Evolutionary conservation across 2,797 vertebrate species (phyloP).

Genomic region (Lithobates sylvaticus): DNA sequence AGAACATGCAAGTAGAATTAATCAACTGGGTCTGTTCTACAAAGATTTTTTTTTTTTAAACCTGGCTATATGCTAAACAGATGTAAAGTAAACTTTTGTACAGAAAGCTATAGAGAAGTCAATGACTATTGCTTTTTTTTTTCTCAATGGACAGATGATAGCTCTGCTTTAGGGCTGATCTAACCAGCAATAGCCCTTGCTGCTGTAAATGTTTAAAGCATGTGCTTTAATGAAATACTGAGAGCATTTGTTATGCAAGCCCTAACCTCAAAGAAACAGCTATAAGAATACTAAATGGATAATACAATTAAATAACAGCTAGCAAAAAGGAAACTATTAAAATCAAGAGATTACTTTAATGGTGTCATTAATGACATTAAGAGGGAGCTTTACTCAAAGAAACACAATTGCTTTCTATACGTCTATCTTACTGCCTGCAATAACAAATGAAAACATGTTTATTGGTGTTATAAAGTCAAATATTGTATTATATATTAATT

Average conservation of each 20-base stretch:
- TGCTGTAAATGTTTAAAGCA: constrained; percentile 35
- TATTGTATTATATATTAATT: constrained; percentile 50
- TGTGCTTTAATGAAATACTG: constrained; percentile 26
- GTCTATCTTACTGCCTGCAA: not conserved
- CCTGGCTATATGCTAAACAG: too few relatives aligned
- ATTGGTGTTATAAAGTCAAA: constrained; percentile 42
- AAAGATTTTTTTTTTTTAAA: too few relatives aligned
- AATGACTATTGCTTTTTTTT: not conserved
- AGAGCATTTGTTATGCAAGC: constrained; percentile 41
- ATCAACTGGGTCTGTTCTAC: not conserved
- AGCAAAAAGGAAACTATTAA: constrained; percentile 51
- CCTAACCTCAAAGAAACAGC: constrained; percentile 25
- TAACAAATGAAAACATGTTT: constrained; percentile 52
- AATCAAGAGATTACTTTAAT: constrained; percentile 43
- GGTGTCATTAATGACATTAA: constrained; percentile 48
- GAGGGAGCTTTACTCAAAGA: constrained; percentile 34
- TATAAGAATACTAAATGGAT: constrained; percentile 47
- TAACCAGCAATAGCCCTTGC: constrained; percentile 1
- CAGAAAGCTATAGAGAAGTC: not conserved
- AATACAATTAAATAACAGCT: constrained; percentile 54
- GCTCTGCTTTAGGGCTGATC: not conserved
- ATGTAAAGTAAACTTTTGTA: not conserved
- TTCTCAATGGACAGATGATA: not conserved
- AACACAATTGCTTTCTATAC: constrained; percentile 9
- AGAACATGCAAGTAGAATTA: not conserved